Evolutionary conservation across 1,140 invertebrate species (phyloP), one percentile per base, ranked within the genome.

Genomic region (Trachymyrmex septentrionalis): DNA sequence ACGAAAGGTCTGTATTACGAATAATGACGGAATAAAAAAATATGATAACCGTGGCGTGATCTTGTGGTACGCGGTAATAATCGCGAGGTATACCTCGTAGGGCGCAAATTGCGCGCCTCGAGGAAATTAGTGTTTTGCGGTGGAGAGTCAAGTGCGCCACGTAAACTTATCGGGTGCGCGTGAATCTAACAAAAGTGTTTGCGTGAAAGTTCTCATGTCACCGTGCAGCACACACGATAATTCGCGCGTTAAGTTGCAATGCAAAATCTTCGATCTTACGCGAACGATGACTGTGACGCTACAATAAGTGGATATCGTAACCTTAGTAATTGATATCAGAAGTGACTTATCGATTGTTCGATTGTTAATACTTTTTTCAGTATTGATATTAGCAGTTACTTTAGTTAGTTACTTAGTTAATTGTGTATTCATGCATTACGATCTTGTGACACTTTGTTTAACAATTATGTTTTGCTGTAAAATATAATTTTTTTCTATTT

Each of bases 1-100:
- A 85, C 73, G 82, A 85, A 85, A 85, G 82, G 72, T 85, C 75
- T 78, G 82, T 78, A 85, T 85, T 85, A 85, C 72, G 81, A 85
- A 59, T 63, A 85, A 85, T 73, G 63, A 66, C 50, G 73, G 34
- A 69, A 85, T 69, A 85, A 85, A 85, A 85, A 77, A 75, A 78
- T 66, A 85, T 78, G 73, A 78, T 78, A 78, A 78, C 72, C 82
- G 61, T 85, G 63, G 82, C 82, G 82, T 85, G 82, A 78, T 64
- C 82, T 66, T 53, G 82, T 44, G 64, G 27, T 53, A 53, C 69
- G 55, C 19, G 71, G 82, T 85, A 85, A 78, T 85, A 77, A 81
- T 53, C 73, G 61, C 73, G 30, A 30, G 10, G 82, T 69, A 73
- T 73, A 82, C 80, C 80, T 24, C 67, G n/a, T n/a, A n/a, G 80